Percentiles rank a stretch among this genome's conserved stretches.
These are phyloP conservation scores for Falcunculus frontatus DNA, from an alignment of 2,113 vertebrate species.

Conservation along the genomic window DNA sequence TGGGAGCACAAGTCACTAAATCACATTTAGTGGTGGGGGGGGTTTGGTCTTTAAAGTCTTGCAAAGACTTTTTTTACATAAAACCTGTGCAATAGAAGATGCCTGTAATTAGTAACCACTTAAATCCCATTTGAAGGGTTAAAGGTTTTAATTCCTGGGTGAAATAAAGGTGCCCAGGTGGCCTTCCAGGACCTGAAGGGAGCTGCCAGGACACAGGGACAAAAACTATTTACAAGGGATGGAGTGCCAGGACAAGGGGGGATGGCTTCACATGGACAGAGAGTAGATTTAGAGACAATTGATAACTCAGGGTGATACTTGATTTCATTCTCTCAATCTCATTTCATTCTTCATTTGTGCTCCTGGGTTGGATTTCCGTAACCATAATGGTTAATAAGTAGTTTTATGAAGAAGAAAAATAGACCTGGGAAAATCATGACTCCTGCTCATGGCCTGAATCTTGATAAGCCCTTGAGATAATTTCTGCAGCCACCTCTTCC, in stretches of 20 bases:
- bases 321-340: neutral
- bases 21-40: fast-evolving
- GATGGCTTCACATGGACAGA: neutral
- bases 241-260: neutral
- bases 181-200: neutral
- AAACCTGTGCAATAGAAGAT: neutral
- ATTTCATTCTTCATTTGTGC: too few relatives aligned
- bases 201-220: neutral
- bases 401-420: neutral
- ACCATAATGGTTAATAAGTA: neutral
- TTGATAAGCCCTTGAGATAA: neutral
- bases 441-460: neutral
- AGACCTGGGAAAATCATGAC: neutral
- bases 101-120: fast-evolving
- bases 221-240: neutral
- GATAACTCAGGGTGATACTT: neutral
- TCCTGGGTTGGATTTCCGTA: neutral
- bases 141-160: neutral
- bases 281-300: neutral
- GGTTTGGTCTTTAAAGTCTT: neutral
- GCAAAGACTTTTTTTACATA: neutral
- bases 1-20: fast-evolving
- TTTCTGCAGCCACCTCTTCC: neutral
- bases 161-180: too few relatives aligned
- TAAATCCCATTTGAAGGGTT: fast-evolving